phyloP scores from a whole-genome alignment of 2,888 invertebrate species.

The Eustalomyia histrio region DNA sequence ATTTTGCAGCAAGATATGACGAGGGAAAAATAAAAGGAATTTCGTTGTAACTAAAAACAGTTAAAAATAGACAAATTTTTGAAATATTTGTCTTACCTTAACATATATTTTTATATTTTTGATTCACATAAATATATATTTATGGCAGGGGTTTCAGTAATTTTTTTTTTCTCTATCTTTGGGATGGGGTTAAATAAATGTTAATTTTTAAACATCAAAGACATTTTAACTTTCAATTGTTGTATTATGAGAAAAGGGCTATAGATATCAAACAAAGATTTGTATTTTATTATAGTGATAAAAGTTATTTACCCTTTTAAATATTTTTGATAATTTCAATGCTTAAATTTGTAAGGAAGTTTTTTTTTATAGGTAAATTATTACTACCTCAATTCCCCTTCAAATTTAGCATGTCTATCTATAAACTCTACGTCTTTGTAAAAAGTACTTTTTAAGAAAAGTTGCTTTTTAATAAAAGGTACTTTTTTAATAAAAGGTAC shows the following conservation, averaged over 20 bases:
- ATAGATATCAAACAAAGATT: neutral
- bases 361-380: too few species aligned
- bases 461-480: too few species aligned
- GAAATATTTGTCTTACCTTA: slow-evolving; percentile 19
- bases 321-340: too few species aligned
- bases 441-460: too few species aligned
- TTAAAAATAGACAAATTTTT: slow-evolving; percentile 55
- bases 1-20: neutral
- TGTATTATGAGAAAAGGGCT: neutral
- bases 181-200: slow-evolving; percentile 34
- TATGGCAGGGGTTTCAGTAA: slow-evolving; percentile 26
- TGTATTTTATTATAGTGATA: neutral
- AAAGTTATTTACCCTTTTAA: too few species aligned
- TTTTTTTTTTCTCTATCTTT: slow-evolving; percentile 11
- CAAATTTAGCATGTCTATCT: too few species aligned
- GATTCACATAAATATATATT: neutral
- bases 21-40: slow-evolving; percentile 34
- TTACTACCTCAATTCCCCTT: too few species aligned
- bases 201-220: slow-evolving; percentile 43
- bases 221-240: slow-evolving; percentile 39
- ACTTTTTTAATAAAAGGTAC: too few species aligned
- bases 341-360: too few species aligned
- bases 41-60: slow-evolving; percentile 41
- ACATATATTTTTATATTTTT: slow-evolving; percentile 9
- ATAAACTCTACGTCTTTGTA: too few species aligned